Evolutionary conservation across 2,888 invertebrate species (phyloP), one percentile per base, ranked within the genome.

Genomic region (Ichneumon xanthorius): DNA sequence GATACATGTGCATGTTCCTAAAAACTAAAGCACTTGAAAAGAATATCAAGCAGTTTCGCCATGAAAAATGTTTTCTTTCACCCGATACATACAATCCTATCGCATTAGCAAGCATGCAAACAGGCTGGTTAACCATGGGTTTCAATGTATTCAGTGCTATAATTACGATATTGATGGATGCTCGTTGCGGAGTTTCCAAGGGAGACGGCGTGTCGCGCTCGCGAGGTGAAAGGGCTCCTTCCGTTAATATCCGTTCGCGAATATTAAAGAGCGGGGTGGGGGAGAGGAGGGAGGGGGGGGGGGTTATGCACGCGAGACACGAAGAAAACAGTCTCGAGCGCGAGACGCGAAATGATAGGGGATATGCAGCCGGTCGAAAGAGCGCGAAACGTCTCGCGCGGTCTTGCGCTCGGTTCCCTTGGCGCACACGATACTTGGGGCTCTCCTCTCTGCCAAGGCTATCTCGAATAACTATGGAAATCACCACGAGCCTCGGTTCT

Each of bases 401-500:
- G 61, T 68, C 48, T 65, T 48, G 71, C 61, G 19, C 79, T 79
- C 53, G 70, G 26, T 40, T 71, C 37, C 30, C 11, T 61, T 6
- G 65, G 68, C 58, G 75, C 80, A 68, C 73, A 80, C 85, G 85
- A 83, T 82, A 79, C 85, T 68, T 63, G 76, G 78, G 53, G 84
- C 45, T 45, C 86, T 88, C 85, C 87, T 88, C 85, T 88, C 87
- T 87, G 83, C 87, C 87, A 63, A 67, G 89, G 90, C 88, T 91
- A 90, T 91, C 90, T 90, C 88, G 90, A 92, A 91, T 92, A 92
- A 92, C 92, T 91, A 92, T 92, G 92, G 92, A 92, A 92, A 92
- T 92, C 90, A 87, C 88, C 87, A 87, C 87, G 89, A 89, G 89
- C 85, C 90, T 92, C 87, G 90, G 91, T 92, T 92, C 92, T 92